These are phyloP conservation scores for Pitangus sulphuratus DNA, from an alignment of 2,797 vertebrate species.

Conservation along the genomic window DNA sequence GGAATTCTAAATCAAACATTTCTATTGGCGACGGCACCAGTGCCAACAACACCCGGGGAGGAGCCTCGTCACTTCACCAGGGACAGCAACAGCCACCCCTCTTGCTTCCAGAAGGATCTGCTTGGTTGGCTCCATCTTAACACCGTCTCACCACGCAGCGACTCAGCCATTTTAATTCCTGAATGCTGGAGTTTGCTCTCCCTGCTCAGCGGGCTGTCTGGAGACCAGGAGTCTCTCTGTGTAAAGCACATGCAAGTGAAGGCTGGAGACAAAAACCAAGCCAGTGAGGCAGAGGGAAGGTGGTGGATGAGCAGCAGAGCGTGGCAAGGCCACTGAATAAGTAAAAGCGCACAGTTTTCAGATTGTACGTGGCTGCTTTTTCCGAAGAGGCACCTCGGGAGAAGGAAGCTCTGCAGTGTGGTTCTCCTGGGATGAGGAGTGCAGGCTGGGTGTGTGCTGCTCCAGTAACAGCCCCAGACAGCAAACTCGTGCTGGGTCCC, in stretches of 20 bases:
- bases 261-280: not conserved
- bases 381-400: not conserved
- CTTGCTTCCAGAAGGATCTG: not conserved
- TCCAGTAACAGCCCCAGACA: not conserved
- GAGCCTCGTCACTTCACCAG: not conserved
- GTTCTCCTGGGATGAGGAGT: not conserved
- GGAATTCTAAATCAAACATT: not conserved
- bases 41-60: not conserved
- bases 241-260: not conserved
- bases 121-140: slow-evolving; percentile 47
- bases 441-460: not conserved
- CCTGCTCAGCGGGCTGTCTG: not conserved
- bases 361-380: not conserved
- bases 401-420: not conserved
- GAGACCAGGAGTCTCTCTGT: not conserved
- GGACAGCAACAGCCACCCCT: not conserved
- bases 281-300: not conserved
- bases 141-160: not conserved
- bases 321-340: not conserved
- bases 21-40: not conserved
- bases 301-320: not conserved
- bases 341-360: not conserved
- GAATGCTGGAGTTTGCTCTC: not conserved
- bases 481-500: not conserved
- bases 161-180: slow-evolving; percentile 44